Evolutionary conservation across 35 echinoderm and acorn worm species (phyloP), one percentile per base, ranked within the genome.

Genomic region (Diadema setosum): DNA sequence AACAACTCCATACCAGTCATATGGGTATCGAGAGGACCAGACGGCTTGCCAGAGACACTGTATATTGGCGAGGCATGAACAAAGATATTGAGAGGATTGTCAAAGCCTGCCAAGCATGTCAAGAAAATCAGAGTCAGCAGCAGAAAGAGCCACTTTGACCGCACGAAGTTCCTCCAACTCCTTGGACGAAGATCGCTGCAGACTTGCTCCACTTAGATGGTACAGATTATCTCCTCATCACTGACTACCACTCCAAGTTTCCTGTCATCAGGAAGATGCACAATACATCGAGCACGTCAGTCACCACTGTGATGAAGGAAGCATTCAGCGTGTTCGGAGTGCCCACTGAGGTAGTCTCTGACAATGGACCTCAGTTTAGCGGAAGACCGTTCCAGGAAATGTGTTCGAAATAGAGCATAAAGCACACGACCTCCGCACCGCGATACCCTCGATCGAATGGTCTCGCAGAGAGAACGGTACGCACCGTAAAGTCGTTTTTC

Each of bases 361-460:
- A 95, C 76, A 91, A 91, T 43, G 75, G 88, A 3, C 83, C 88
- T 8, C 87, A 95, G 45, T 95, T 87, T 24, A 41, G 35, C 56
- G 86, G 82, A 5, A 37, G 56, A 58, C 75, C 89, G 17, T 95
- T 74, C 56, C 45, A 87, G 16, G 76, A 84, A 44, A 83, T 87
- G 75, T 87, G 93, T 87, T 20, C 88, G 26, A 95, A 95, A n/a
- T n/a, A n/a, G n/a, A n/a, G n/a, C n/a, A n/a, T n/a, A n/a, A n/a
- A n/a, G n/a, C n/a, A n/a, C n/a, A n/a, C n/a, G n/a, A n/a, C n/a
- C n/a, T n/a, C n/a, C n/a, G n/a, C n/a, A n/a, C n/a, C n/a, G n/a
- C n/a, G n/a, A n/a, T n/a, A n/a, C n/a, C n/a, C n/a, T n/a, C n/a
- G n/a, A n/a, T n/a, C n/a, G n/a, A n/a, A n/a, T 36, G 84, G 87